Evolutionary conservation across 2,113 vertebrate species (phyloP), one percentile per base, ranked within the genome.

Genomic region (Camarhynchus parvulus): DNA sequence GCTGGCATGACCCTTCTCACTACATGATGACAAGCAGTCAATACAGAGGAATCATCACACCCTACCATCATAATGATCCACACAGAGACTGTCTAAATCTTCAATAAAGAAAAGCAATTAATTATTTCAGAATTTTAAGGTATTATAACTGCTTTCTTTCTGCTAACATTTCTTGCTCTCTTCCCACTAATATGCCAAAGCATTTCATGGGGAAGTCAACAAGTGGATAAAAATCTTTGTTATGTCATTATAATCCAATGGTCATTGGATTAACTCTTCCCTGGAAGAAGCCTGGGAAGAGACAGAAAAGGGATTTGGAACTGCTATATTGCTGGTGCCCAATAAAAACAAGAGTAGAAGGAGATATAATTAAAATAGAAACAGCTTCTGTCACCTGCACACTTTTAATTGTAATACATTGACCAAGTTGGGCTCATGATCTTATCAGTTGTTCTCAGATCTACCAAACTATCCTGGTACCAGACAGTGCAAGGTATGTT

Each of bases 31-130:
- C 12, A 85, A 79, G 41, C 39, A 85, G 58, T 21, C 62, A 76
- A 35, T 8, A 35, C 53, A 64, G 30, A 73, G 44, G 16, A 80
- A 11, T 16, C 44, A 64, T 18, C 30, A 50, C 52, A 23, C 4
- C 11, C 37, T 10, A 3, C 10, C 13, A 20, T 1, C 4, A 62
- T 27, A 82, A n/a, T 0, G 1, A 72, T 25, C 20, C 20, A n/a
- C 49, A 64, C 12, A 42, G 22, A 70, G 46, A 50, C 11, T 37
- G 62, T 39, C 66, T 83, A 86, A 83, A 92, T 3, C 10, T 28
- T 68, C 68, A 72, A 55, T 23, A 86, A 50, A 46, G 50, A 52
- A 61, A 44, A 72, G 27, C 24, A 70, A 59, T 52, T 42, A 58
- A 41, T 1, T 2, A 17, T 81, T 92, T 44, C 18, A 56, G 55